Base-by-base conservation (phyloP, 2,113 vertebrate genomes). In the Euleptes europaea region DNA sequence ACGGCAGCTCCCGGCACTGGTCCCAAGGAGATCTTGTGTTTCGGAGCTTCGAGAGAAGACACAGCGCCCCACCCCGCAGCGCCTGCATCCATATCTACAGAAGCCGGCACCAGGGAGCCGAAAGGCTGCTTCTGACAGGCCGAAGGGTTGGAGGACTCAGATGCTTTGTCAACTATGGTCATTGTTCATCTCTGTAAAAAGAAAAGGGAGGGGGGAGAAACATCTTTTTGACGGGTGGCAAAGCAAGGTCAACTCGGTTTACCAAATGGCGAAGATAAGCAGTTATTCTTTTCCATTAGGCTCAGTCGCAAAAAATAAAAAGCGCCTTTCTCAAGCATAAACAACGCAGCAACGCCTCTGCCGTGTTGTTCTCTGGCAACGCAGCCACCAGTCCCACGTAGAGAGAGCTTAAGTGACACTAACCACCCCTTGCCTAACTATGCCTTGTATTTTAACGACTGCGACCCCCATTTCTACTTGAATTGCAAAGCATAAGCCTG, bases 151-250 rank as follows among this genome's bases (percentile, higher is more conserved):
- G 98, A 97, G 93, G 98, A 97, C 94, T 98, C 98, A 94, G 97
- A 95, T 89, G 96, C 93, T 96, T 97, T 99, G 97, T 98, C 98
- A 98, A 98, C 98, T 98, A 98, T 98, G 95, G 98, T 98, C 98
- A 99, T 99, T 97, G 97, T 98, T 99, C 97, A 98, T 97, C 96
- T 96, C 98, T 99, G 96, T 40, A 93, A 93, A 73, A 35, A 33
- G 35, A 31, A 19, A 1, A 3, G 4, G 21, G 2, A 17, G 4
- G 21, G 2, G 15, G 3, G 1, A 9, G 87, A 54, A 90, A 83
- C 79, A 73, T 70, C 31, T n/a, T 40, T 81, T 93, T 79, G 83
- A 76, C 8, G 23, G 1, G 21, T 1, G 33, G 84, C 51, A 80
- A 88, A 86, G 78, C 42, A 78, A 54, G 51, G 51, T 42, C 28